phyloP scores from a whole-genome alignment of 1,140 invertebrate genomes.

The Theocolax elegans region DNA sequence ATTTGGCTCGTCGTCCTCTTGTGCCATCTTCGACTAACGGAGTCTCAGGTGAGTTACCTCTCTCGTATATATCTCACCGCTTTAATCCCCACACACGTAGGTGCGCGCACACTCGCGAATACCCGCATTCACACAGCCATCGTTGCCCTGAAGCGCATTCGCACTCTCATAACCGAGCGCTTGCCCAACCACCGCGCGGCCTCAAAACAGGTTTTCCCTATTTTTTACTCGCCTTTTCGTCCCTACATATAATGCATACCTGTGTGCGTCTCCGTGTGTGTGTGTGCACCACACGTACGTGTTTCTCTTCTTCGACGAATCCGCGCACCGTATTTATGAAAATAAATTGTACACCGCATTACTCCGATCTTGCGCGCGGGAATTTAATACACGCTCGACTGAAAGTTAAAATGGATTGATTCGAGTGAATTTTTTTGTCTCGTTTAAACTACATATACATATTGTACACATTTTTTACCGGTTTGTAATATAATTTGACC shows the following conservation, averaged over 20 bases:
- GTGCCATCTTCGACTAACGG: constrained; percentile 66
- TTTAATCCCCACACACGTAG: background rate
- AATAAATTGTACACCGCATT: no score
- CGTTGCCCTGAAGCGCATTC: background rate
- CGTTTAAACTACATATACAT: no score
- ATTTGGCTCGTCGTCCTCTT: constrained; percentile 65
- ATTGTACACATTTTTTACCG: no score
- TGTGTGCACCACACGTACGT: background rate
- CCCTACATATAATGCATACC: no score
- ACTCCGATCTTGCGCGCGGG: no score
- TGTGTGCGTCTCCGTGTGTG: background rate
- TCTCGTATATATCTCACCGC: background rate
- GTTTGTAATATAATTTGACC: no score
- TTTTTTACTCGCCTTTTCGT: constrained; percentile 32
- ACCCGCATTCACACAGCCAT: background rate
- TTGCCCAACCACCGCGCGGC: background rate
- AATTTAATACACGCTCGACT: no score
- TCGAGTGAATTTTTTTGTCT: no score
- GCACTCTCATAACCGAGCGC: constrained; percentile 4
- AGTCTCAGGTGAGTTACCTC: constrained; percentile 65
- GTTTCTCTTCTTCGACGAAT: background rate
- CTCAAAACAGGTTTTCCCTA: constrained; percentile 34
- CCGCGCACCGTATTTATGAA: no score
- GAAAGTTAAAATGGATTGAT: no score
- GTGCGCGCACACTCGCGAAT: background rate